Base-by-base conservation (phyloP, 1,140 invertebrate species). In the Acromyrmex echinatior region DNA sequence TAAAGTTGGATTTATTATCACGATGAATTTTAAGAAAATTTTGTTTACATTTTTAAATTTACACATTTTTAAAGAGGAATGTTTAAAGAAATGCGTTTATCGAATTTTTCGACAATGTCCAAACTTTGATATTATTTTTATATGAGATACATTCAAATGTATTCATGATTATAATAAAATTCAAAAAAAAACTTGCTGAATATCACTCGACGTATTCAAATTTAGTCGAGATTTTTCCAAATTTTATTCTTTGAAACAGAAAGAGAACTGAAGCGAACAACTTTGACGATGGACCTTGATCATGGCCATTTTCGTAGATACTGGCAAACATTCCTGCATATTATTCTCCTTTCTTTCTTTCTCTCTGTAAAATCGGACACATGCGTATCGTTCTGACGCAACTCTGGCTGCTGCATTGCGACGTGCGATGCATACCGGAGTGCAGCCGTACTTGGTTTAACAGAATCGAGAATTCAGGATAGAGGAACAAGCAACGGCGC, bases 401-500 rank as follows among this genome's bases (percentile, higher is more conserved):
- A 39, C 45, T 73, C 28, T 53, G 56, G 49, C 51, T 88, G 60
- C 76, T 88, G 87, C 76, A 88, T 86, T 88, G 76, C 77, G 76
- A 87, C 76, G 68, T 25, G 53, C 56, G 31, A 35, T 25, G n/a
- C 58, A 56, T 63, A 18, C 9, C 5, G 12, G 31, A 87, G 56
- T 39, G 78, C 78, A 66, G n/a, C 45, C 9, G 51, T 25, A 56
- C 70, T 84, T 68, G 45, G 56, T n/a, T 63, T 9, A 58, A 76
- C 10, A 81, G 28, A 58, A n/a, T 28, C 45, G 56, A 31, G 80
- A 84, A 76, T 76, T n/a, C 56, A 31, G 51, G 31, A 14, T 16
- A n/a, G 65, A 86, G 25, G 51, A 53, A n/a, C 35, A 35, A 49
- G 68, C 60, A 49, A n/a, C 45, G 28, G 35, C n/a, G 77, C 3